Conservation (phyloP, 2,888 invertebrate genomes). For the Leptinotarsa haldemani region DNA sequence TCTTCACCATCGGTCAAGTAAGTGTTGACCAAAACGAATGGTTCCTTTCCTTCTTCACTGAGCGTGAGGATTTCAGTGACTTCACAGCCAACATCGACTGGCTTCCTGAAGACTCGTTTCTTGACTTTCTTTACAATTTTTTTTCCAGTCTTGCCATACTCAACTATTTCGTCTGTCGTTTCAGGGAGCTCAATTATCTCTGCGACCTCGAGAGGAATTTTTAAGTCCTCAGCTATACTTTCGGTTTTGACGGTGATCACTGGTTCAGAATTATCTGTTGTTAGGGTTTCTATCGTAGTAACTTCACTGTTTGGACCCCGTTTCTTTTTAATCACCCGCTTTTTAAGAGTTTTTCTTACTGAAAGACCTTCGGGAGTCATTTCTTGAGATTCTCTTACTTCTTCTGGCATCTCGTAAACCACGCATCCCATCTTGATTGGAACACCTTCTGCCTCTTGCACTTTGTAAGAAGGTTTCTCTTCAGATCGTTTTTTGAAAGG, state of each 20-base stretch:
- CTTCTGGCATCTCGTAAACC: conserved; percentile 46
- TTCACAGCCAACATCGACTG: conserved; percentile 59
- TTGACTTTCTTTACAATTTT: conserved; percentile 58
- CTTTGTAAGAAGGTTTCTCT: conserved; percentile 51
- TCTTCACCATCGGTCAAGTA: conserved; percentile 47
- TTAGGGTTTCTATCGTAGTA: conserved; percentile 50
- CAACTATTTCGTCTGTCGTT: conserved; percentile 50
- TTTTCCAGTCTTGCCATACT: conserved; percentile 55
- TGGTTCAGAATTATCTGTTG: conserved; percentile 57
- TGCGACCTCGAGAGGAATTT: conserved; percentile 35
- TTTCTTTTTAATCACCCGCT: conserved; percentile 64
- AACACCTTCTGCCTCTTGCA: conserved; percentile 47
- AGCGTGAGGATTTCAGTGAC: conserved; percentile 57
- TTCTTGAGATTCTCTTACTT: conserved; percentile 33
- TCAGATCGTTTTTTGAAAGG: conserved; percentile 57
- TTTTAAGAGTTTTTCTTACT: conserved; percentile 58
- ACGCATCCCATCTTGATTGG: conserved; percentile 39
- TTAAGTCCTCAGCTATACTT: conserved; percentile 44
- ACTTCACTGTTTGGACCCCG: conserved; percentile 60
- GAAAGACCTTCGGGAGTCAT: conserved; percentile 44
- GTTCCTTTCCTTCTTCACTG: conserved; percentile 55
- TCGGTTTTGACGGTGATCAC: conserved; percentile 56
- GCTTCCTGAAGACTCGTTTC: conserved; percentile 61
- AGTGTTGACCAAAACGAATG: conserved; percentile 54
- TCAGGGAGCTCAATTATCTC: conserved; percentile 56